Base-by-base conservation (phyloP, 1,140 invertebrate species). In the Trinorchestia longiramus region DNA sequence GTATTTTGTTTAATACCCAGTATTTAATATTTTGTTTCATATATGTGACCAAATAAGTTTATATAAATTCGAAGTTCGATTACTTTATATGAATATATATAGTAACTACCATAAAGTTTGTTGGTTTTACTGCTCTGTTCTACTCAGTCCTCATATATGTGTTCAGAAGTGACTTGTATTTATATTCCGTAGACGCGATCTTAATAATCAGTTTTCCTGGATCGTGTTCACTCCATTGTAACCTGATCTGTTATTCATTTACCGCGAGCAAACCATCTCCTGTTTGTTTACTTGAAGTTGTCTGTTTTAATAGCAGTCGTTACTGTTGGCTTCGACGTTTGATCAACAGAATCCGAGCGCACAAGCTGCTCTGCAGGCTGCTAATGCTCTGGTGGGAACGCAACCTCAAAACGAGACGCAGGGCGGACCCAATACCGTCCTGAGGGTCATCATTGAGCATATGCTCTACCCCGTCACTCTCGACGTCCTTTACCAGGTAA, bases 391-490 rank as follows among this genome's bases (percentile, higher is more conserved):
- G 90, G 96, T 97, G 15, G 96, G 97, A 87, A 44, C 92, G 41
- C 44, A 43, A 40, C 92, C 92, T 15, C 97, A 97, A 96, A 97
- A 97, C 92, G 98, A 98, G 96, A 98, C 98, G 28, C 98, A 99
- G 97, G 99, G 99, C 96, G 99, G 99, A 96, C 99, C 99, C 91
- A 99, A 99, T 97, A 99, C 99, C 44, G 99, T 99, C 95, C 98
- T 99, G 87, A 98, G 99, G 96, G 99, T 99, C 95, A 99, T 99
- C 97, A 98, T 99, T 97, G 99, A 99, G 97, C 99, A 99, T 97
- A 99, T 99, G 98, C 98, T 99, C 96, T 99, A 99, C 97, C 99
- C 99, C 36, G 99, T 99, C 96, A 99, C 99, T 62, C 98, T 99
- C 97, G 99, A 99, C 97, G 99, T 99, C 95, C 98, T 99, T 96